Percentiles rank a stretch among this genome's conserved stretches.
Evolutionary conservation across 64 coral and sea anemone species (phyloP).

Genomic region (Stylophora pistillata): DNA sequence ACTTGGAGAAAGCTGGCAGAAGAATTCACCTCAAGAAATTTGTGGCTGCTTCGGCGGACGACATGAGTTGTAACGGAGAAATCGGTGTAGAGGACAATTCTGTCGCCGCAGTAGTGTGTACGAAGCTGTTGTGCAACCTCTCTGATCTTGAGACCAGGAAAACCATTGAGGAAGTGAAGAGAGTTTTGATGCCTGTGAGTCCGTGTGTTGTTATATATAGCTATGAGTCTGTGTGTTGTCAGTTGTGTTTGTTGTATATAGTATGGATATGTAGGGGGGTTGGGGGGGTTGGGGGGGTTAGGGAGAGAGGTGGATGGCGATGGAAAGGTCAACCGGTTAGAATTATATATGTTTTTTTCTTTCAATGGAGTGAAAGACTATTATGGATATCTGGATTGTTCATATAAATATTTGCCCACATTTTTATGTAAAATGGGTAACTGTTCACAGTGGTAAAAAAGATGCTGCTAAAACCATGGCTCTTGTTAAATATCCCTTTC

Average conservation of each 20-base stretch:
- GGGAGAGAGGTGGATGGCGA: too few species aligned
- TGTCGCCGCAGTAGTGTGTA: constrained; percentile 54
- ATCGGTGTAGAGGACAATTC: constrained; percentile 9
- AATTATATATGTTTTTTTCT: too few species aligned
- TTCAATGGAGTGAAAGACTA: too few species aligned
- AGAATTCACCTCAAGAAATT: constrained; percentile 35
- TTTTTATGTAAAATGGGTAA: too few species aligned
- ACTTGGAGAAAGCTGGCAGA: not conserved
- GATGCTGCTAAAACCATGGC: too few species aligned
- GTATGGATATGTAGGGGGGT: not conserved
- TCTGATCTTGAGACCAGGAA: constrained; percentile 2
- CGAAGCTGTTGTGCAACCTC: constrained; percentile 18
- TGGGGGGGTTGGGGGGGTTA: not conserved
- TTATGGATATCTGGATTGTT: too few species aligned
- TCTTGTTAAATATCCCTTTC: too few species aligned
- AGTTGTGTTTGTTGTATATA: too few species aligned
- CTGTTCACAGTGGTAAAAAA: too few species aligned
- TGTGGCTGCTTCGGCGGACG: constrained; percentile 24
- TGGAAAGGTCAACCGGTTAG: too few species aligned
- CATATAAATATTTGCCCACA: too few species aligned
- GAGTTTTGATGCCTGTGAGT: constrained; percentile 66
- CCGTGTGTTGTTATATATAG: not conserved
- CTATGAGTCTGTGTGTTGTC: constrained; percentile 21
- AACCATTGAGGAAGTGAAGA: constrained; percentile 42
- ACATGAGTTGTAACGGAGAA: constrained; percentile 19